These are phyloP conservation scores for Formicarius rufipectus DNA, from an alignment of 2,113 vertebrate genomes.

Conservation along the genomic window DNA sequence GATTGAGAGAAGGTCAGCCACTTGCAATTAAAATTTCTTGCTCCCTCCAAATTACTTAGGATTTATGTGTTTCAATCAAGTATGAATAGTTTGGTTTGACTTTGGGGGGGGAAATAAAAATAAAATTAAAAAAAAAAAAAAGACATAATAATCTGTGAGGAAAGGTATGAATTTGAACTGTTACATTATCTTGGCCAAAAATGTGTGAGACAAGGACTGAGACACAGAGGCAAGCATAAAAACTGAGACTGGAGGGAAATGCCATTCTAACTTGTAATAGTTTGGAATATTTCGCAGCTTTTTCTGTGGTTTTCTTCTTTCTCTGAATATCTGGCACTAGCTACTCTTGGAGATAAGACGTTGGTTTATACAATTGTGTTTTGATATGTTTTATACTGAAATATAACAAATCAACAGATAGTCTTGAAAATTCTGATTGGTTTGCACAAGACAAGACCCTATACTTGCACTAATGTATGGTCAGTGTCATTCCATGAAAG, in stretches of 20 bases:
- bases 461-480: background rate
- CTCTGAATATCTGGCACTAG: background rate
- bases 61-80: background rate
- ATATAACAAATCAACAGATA: background rate
- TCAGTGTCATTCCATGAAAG: background rate
- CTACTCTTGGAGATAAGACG: background rate
- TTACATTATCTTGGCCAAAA: background rate
- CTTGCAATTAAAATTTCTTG: slow-evolving; percentile 44
- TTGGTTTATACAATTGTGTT: background rate
- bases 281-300: background rate
- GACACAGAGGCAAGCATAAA: background rate
- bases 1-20: slow-evolving; percentile 41
- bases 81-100: background rate
- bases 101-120: background rate
- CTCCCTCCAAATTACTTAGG: background rate
- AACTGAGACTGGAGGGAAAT: background rate
- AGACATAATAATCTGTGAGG: background rate
- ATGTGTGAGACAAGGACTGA: background rate
- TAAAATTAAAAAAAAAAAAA: background rate
- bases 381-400: background rate
- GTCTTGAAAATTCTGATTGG: background rate
- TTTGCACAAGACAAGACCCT: background rate
- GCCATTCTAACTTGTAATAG: background rate
- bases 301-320: background rate
- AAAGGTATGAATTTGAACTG: background rate